Base-by-base conservation (phyloP, 1,140 invertebrate species). In the Lepidurus packardi region DNA sequence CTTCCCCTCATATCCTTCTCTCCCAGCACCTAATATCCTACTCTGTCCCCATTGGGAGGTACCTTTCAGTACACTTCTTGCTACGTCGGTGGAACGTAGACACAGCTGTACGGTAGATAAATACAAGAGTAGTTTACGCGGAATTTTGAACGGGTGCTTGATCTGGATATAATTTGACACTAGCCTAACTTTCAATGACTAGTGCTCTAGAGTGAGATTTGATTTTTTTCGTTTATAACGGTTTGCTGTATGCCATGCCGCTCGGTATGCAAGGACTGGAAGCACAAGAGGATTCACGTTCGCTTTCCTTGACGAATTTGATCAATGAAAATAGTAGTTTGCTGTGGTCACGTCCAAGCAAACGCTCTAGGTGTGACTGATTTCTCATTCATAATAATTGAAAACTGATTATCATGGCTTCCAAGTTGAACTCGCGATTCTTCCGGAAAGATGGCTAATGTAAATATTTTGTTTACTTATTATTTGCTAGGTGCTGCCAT, bases 291-390 rank as follows among this genome's bases (percentile, higher is more conserved):
- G n/a, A 42, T 42, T 76, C 45, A 9, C 21, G 44, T 45, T 44
- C 75, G 7, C 21, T 76, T 16, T 42, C 45, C n/a, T 47, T 76
- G 75, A 43, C 43, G 21, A n/a, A 43, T 42, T 44, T 47, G 43
- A 21, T 76, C 41, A 44, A 47, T 44, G 43, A 44, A n/a, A 24
- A 76, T n/a, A 34, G 75, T 21, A 44, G 75, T 76, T 76, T 76
- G 89, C 90, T 82, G 89, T 89, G 76, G 82, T 90, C 81, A 89
- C 90, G 84, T 86, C 86, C 24, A 90, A 89, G 84, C 84, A 87
- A 44, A 86, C 85, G 78, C 87, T 86, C 83, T 84, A 86, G 79
- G 85, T 85, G 78, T 87, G 86, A 83, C 85, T 85, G 81, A 88
- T 87, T 87, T 89, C 85, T 77, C 34, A 45, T 3, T 44, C 43